A percentile compares a stretch with the other conserved stretches of the same genome.
Conservation (phyloP, 2,113 vertebrate species). For the Conger conger region DNA sequence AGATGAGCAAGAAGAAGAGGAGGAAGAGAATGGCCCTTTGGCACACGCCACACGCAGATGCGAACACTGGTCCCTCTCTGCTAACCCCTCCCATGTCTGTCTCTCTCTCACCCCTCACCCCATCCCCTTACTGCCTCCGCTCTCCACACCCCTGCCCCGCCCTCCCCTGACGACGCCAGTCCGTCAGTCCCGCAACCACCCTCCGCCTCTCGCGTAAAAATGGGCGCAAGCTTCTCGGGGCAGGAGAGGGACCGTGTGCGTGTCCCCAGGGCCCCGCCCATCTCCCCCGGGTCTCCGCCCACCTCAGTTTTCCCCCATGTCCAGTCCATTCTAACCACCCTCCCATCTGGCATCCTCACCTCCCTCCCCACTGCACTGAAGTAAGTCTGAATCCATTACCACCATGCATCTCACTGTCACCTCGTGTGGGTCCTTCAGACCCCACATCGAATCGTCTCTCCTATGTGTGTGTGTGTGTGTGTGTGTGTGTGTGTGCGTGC, state of each 20-base stretch:
- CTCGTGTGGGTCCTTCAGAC: conserved; percentile 39
- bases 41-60: conserved; percentile 26
- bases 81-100: conserved; percentile 35
- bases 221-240: conserved; percentile 63
- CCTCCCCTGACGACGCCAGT: background rate
- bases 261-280: conserved; percentile 62
- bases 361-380: conserved; percentile 71
- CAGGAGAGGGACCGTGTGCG: conserved; percentile 54
- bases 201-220: background rate
- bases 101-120: conserved; percentile 30
- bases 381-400: conserved; percentile 65
- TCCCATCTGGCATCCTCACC: conserved; percentile 66
- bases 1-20: conserved; percentile 32
- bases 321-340: conserved; percentile 66
- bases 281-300: conserved; percentile 66
- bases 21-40: conserved; percentile 37
- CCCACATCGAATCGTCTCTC: background rate
- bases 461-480: conserved; percentile 6
- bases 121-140: conserved; percentile 31
- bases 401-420: conserved; percentile 24
- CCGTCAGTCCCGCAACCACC: conserved; percentile 32
- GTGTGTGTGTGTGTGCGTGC: background rate
- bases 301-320: conserved; percentile 72
- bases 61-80: background rate
- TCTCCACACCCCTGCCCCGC: conserved; percentile 14